Base-by-base conservation (phyloP, 1,140 invertebrate genomes). In the Drosophila erecta region DNA sequence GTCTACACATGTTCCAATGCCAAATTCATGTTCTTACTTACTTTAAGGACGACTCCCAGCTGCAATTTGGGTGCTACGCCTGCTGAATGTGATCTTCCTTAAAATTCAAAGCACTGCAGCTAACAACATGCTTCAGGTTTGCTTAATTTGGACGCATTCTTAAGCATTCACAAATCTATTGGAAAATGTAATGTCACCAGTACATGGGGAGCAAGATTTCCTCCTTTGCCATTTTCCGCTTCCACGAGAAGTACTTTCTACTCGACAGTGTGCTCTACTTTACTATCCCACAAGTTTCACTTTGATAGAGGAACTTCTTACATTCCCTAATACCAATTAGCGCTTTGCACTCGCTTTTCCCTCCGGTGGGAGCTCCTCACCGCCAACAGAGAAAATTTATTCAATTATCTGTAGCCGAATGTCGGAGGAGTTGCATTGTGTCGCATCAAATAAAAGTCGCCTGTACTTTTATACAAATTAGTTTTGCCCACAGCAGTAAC, bases 401-500 rank as follows among this genome's bases (percentile, higher is more conserved):
- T 86, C 78, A 86, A 81, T 85, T 86, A 85, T 78, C 64, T 60
- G 40, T 47, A 33, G 44, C 62, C 54, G 41, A 75, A 38, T 33
- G 37, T 47, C 70, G 71, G 66, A 44, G 58, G 17, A 58, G 44
- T 56, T 62, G 58, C 54, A 49, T 49, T 61, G 44, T 57, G 81
- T 87, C 83, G 47, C 65, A 58, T 78, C 83, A 64, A 87, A 86
- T 87, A 86, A 87, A 86, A 81, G 74, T 86, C 81, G 73, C 62
- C 70, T 72, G 79, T 79, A 81, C 79, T 87, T 86, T 86, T 75
- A 87, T 64, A 87, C 81, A 86, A 86, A 86, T 86, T 87, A 81
- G 65, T 81, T 78, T 60, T 71, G 51, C 74, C 65, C 69, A 61
- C 62, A 75, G 59, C 64, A 46, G 33, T 37, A 27, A 15, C 44